Percentiles rank a stretch among this genome's conserved stretches.
Evolutionary conservation across 2,113 vertebrate species (phyloP).

Genomic region (Bubo bubo): DNA sequence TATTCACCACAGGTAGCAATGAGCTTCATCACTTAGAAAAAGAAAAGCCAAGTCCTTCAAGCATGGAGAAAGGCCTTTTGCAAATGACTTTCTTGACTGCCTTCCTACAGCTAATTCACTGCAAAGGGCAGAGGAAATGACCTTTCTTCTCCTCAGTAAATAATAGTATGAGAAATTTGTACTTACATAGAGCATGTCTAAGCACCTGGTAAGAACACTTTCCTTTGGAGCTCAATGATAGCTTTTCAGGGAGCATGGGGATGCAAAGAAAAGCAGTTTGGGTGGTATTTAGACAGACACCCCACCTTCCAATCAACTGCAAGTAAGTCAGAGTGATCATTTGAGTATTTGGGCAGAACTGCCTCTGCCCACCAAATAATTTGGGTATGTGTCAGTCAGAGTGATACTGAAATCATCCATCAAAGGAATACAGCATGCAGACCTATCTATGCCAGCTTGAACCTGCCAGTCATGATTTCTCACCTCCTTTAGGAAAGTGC

Average conservation of each 20-base stretch:
- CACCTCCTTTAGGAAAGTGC: not conserved
- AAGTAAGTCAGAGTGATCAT: not conserved
- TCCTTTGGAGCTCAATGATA: not conserved
- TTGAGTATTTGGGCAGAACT: not conserved
- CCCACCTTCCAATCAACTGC: not conserved
- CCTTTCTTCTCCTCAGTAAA: not conserved
- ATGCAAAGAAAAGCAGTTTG: not conserved
- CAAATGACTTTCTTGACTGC: not conserved
- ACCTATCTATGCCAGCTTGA: slow-evolving; percentile 1
- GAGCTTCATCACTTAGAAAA: not conserved
- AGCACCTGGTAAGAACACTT: not conserved
- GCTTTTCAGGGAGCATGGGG: not conserved
- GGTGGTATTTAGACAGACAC: not conserved
- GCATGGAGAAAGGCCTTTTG: not conserved
- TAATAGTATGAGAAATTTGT: not conserved
- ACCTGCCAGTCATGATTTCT: slow-evolving; percentile 32
- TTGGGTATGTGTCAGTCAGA: not conserved
- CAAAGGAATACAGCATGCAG: not conserved
- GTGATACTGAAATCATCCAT: not conserved
- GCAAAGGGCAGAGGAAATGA: not conserved
- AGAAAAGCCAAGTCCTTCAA: not conserved
- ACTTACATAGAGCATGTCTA: not conserved
- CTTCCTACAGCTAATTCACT: not conserved
- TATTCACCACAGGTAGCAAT: slow-evolving; percentile 7
- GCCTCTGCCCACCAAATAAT: not conserved